A percentile compares a stretch with the other conserved stretches of the same genome.
These are phyloP conservation scores for Tenualosa ilisha DNA, from an alignment of 2,797 vertebrate species.

Conservation along the genomic window DNA sequence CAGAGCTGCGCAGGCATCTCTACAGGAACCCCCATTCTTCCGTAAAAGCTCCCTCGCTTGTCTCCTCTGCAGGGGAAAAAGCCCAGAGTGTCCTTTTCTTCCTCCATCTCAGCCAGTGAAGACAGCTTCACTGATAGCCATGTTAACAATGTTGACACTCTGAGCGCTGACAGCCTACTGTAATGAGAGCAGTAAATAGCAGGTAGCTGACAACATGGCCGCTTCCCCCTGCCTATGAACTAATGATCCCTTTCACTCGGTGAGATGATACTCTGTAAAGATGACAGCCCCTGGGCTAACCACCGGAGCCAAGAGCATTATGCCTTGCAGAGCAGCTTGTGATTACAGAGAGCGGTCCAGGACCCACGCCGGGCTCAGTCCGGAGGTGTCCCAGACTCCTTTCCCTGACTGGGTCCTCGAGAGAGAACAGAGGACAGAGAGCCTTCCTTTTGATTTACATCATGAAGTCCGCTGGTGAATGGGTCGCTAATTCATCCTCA, in stretches of 20 bases:
- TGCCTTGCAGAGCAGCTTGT: slow-evolving; percentile 36
- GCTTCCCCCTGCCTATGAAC: slow-evolving; percentile 65
- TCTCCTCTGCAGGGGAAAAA: neutral
- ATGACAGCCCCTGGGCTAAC: slow-evolving; percentile 67
- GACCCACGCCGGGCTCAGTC: neutral
- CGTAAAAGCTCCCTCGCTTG: neutral
- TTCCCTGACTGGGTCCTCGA: neutral
- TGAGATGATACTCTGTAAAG: slow-evolving; percentile 70
- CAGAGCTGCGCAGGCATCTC: neutral
- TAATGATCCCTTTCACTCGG: slow-evolving; percentile 70
- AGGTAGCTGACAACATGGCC: slow-evolving; percentile 69
- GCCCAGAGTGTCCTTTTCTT: slow-evolving; percentile 21
- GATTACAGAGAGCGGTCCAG: neutral
- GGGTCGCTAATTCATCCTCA: slow-evolving; percentile 23
- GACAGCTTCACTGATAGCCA: slow-evolving; percentile 76
- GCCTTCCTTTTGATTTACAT: slow-evolving; percentile 13
- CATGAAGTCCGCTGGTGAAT: slow-evolving; percentile 15
- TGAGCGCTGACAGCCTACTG: slow-evolving; percentile 72
- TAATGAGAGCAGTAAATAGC: slow-evolving; percentile 76
- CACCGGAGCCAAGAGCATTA: slow-evolving; percentile 62
- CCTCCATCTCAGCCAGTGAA: slow-evolving; percentile 54
- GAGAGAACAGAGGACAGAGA: neutral
- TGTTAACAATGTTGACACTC: slow-evolving; percentile 81
- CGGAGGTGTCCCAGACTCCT: neutral
- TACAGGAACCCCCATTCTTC: neutral